These are phyloP conservation scores for Calliphora vomitoria DNA, from an alignment of 2,888 invertebrate genomes.

Conservation along the genomic window DNA sequence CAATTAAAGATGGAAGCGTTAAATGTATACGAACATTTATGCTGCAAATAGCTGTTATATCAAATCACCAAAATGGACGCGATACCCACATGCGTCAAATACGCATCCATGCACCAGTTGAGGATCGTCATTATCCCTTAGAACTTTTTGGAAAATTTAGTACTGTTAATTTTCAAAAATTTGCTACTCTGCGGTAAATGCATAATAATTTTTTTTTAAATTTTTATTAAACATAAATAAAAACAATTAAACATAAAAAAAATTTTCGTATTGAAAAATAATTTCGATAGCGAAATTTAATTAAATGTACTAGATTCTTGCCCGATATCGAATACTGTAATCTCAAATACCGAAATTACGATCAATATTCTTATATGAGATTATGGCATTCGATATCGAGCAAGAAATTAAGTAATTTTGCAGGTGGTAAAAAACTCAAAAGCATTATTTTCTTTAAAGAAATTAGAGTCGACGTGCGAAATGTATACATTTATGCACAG, in stretches of 20 bases:
- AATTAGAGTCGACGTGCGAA: no score
- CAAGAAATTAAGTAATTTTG: no score
- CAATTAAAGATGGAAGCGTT: constrained; percentile 94
- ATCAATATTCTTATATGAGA: no score
- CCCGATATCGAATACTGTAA: no score
- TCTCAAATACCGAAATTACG: no score
- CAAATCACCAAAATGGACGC: constrained; percentile 99
- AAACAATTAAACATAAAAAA: not conserved
- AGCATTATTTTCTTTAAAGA: no score
- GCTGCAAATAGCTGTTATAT: constrained; percentile 97
- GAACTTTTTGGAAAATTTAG: constrained; percentile 92
- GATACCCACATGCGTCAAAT: constrained; percentile 99
- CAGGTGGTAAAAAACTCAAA: no score
- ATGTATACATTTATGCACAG: no score
- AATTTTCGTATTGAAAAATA: no score
- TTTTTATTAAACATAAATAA: not conserved
- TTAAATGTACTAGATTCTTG: no score
- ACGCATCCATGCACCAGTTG: constrained; percentile 95
- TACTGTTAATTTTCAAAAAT: constrained; percentile 92
- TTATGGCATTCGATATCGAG: no score
- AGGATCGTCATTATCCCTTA: constrained; percentile 86
- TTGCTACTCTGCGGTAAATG: constrained; percentile 90
- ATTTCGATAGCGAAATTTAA: no score
- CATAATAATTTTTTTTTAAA: not conserved
- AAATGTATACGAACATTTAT: constrained; percentile 97